Conservation (phyloP, 1,140 invertebrate genomes). For the Leptonema lineaticorne region DNA sequence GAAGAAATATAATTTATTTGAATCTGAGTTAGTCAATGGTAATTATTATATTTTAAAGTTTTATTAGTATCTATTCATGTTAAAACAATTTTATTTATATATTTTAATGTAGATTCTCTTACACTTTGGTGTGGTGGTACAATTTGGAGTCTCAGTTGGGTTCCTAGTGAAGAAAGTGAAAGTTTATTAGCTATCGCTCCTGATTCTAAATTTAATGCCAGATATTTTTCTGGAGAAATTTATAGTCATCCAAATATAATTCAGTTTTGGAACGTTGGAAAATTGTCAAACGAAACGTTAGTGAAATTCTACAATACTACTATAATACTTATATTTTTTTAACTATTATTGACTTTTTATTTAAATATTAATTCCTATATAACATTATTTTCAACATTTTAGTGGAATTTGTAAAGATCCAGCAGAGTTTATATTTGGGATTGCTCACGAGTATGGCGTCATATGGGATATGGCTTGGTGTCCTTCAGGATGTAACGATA, state of each 20-base stretch:
- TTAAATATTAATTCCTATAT: conserved; percentile 9
- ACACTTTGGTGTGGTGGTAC: conserved; percentile 66
- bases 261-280: conserved; percentile 63
- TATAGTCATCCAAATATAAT: conserved; percentile 55
- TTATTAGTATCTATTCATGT: neutral
- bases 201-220: conserved; percentile 51
- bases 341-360: neutral
- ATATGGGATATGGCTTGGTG: conserved; percentile 75
- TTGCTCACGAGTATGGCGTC: conserved; percentile 66
- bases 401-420: conserved; percentile 21
- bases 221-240: conserved; percentile 46
- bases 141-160: conserved; percentile 61
- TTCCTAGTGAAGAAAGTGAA: conserved; percentile 49
- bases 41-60: conserved; percentile 26
- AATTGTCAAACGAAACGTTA: conserved; percentile 46
- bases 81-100: conserved; percentile 10
- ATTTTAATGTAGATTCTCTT: conserved; percentile 39
- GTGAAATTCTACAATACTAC: neutral
- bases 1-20: conserved; percentile 53
- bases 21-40: conserved; percentile 47
- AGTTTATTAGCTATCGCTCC: conserved; percentile 61
- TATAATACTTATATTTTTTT: neutral
- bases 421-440: conserved; percentile 55
- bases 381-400: conserved; percentile 2
- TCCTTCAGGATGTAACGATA: conserved; percentile 68